Base-by-base conservation (phyloP, 2,113 vertebrate species). In the Nettapus auritus region DNA sequence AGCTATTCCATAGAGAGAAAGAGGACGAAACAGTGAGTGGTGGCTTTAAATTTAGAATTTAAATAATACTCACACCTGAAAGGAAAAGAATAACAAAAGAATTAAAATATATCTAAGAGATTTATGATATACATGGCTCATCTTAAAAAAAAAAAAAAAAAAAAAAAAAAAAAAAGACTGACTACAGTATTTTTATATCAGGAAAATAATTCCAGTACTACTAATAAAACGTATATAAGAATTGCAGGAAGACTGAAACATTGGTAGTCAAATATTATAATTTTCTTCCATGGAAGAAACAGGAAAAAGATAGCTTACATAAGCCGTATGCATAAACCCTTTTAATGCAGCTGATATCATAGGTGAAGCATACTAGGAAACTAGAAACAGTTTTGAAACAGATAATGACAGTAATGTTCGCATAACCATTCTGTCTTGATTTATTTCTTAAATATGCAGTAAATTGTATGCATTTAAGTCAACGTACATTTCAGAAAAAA, bases 381-480 rank as follows among this genome's bases (percentile, higher is more conserved):
- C 48, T 50, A 23, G 69, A 38, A 67, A 5, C 5, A 71, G 42
- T 25, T 94, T 13, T 63, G 55, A 53, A 73, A 16, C 62, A 79
- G 48, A 25, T 75, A 50, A 74, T 2, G 5, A 19, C 34, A 23
- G 38, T 74, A 67, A 44, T 52, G 33, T 22, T 90, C 36, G 11
- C 48, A 68, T 1, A 62, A 74, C 15, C 18, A 53, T 57, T 56
- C 74, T 82, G 33, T 18, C 90, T 74, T 52, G n/a, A 26, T 57
- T 64, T 56, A 46, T 31, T 74, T 50, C 53, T 79, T 85, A 76
- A 62, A 46, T 26, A 92, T 6, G 16, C 26, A 81, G 52, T 66
- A 91, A 96, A 93, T 1, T n/a, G 28, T 89, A 75, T 52, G 73
- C 77, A 84, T 73, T 85, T 67, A 77, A 96, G 89, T 88, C 66